These are phyloP conservation scores for Procambarus clarkii DNA, from an alignment of 1,140 invertebrate species.

Conservation along the genomic window DNA sequence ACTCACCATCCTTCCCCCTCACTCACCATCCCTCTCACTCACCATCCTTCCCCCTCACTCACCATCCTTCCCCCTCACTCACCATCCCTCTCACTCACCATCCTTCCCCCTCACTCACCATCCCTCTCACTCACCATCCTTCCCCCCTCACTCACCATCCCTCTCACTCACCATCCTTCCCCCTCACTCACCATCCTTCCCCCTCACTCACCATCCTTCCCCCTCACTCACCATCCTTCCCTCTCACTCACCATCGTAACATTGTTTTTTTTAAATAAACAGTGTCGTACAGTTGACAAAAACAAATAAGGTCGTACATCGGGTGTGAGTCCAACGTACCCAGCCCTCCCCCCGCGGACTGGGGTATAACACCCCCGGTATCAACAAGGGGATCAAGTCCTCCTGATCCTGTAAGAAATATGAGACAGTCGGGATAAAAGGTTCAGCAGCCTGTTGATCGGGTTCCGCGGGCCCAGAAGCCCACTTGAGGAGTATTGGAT, in stretches of 20 bases:
- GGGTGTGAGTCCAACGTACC: too few species aligned
- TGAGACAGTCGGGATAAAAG: conserved; percentile 54
- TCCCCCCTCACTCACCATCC: too few species aligned
- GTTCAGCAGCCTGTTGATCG: conserved; percentile 54
- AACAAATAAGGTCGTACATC: not conserved
- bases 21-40: too few species aligned
- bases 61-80: too few species aligned
- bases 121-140: too few species aligned
- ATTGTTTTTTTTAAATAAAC: too few species aligned
- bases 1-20: too few species aligned
- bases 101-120: too few species aligned
- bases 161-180: not conserved
- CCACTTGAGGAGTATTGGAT: conserved; percentile 56
- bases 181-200: not conserved
- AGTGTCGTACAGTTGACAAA: not conserved
- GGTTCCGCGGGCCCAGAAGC: conserved; percentile 41
- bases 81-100: too few species aligned
- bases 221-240: not conserved
- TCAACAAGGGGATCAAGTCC: conserved; percentile 49
- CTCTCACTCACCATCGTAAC: not conserved
- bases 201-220: not conserved
- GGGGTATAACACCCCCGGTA: conserved; percentile 22
- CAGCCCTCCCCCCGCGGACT: not conserved
- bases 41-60: too few species aligned
- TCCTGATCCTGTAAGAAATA: conserved; percentile 53